Base-by-base conservation (phyloP, 2,113 vertebrate species). In the Rhea americana region DNA sequence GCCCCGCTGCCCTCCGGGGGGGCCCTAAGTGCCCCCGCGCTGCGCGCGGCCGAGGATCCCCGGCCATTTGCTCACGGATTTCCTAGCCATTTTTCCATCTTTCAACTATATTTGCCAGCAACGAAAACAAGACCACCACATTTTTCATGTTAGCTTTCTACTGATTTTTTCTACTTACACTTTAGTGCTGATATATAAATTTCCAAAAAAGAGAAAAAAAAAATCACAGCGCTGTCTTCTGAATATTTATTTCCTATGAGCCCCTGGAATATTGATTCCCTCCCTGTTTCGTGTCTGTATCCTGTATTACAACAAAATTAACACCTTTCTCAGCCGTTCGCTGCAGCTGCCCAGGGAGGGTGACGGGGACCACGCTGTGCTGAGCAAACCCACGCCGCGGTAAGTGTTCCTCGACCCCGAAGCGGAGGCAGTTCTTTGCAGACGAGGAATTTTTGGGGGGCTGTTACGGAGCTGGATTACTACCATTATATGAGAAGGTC, bases 51-150 rank as follows among this genome's bases (percentile, higher is more conserved):
- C 35, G 35, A 35, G 35, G 35, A 35, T 35, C 35, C 35, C 87
- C 56, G 43, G 63, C 32, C 32, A 43, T 67, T 45, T 45, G 41
- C 32, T 2, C 78, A 5, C 50, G 7, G 18, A 7, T 9, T 39
- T 11, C 20, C 2, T 5, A 4, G 4, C 39, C 39, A 18, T 35
- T 43, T 45, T n/a, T 22, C 68, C 32, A 3, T 4, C 74, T 7
- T 8, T 13, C 13, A 9, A 0, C 7, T 17, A 0, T 5, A 2
- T 45, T 39, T 72, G 26, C 30, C 47, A 39, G 26, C 21, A 2
- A 0, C 0, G 10, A 43, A 35, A 21, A 25, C 26, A 13, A 47
- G n/a, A 59, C 10, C 17, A n/a, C 5, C 5, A 13, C 17, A 51
- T 3, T 6, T 45, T 53, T 16, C 1, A 2, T 12, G 16, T 16